Evolutionary conservation across 2,113 vertebrate genomes (phyloP), one percentile per base, ranked within the genome.

Genomic region (Falcunculus frontatus): DNA sequence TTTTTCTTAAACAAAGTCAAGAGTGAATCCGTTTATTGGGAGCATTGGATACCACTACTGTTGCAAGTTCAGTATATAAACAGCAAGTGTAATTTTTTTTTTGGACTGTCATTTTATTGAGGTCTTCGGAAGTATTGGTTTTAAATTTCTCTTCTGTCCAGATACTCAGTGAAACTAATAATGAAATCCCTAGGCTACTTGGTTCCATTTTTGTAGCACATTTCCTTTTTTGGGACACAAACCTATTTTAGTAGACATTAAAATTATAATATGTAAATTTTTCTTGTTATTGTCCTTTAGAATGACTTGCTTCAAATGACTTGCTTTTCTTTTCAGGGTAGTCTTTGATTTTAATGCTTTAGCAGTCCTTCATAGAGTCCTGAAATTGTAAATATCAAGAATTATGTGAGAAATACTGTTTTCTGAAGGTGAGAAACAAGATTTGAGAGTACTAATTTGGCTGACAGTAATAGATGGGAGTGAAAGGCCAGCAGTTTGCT

Each of bases 401-500:
- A 72, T 59, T 89, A 80, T 19, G 4, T n/a, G n/a, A 57, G 78
- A 81, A 93, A 37, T 59, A 22, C 39, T 42, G 15, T 64, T 82
- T 92, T 84, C 67, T 88, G 55, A 75, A 68, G 33, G 12, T 72
- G 50, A 74, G 18, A 70, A 88, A 72, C 47, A 30, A 30, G 11
- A 56, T 18, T 13, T 76, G 21, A 77, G 52, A 44, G 46, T 84
- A 86, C 63, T 83, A n/a, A 78, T 93, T 94, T 97, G 32, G 26
- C 39, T 20, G 16, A 37, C 41, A 79, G 30, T 76, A 96, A 70
- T 44, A 90, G 78, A 82, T 52, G 59, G 56, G 37, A 65, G 81
- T 64, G 91, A 93, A 96, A 95, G 87, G 74, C 63, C 93, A 93
- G 19, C 49, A 27, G 9, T 95, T 95, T 91, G n/a, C 37, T 80